These are phyloP conservation scores for Patagioenas fasciata DNA, from an alignment of 2,113 vertebrate species.

Conservation along the genomic window DNA sequence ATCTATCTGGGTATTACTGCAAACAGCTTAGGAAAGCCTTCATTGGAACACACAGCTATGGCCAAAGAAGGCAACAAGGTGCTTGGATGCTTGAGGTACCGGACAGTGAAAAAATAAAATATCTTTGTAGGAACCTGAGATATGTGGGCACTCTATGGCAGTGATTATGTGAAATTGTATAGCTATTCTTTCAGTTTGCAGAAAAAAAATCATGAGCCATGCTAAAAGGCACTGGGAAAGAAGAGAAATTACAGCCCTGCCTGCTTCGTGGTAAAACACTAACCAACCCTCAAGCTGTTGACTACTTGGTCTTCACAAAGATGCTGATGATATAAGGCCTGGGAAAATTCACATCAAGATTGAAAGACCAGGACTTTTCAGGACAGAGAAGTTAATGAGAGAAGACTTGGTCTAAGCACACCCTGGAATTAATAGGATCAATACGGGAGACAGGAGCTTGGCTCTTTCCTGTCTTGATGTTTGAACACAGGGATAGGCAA, in stretches of 20 bases:
- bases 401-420: neutral
- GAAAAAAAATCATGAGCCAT: neutral
- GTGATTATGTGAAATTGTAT: neutral
- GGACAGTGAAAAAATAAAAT: neutral
- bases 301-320: neutral
- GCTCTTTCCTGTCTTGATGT: neutral
- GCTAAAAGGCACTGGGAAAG: neutral
- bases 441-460: neutral
- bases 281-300: neutral
- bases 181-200: neutral
- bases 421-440: neutral
- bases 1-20: neutral
- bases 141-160: neutral
- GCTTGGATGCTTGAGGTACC: neutral
- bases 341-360: neutral
- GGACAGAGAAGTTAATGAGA: neutral
- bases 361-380: neutral
- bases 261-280: neutral
- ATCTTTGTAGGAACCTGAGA: neutral
- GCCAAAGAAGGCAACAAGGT: neutral
- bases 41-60: neutral
- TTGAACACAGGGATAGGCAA: neutral
- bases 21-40: neutral
- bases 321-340: neutral
- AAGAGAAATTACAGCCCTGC: neutral